Evolutionary conservation across 2,888 invertebrate species (phyloP).

Genomic region (Dilophus febrilis): DNA sequence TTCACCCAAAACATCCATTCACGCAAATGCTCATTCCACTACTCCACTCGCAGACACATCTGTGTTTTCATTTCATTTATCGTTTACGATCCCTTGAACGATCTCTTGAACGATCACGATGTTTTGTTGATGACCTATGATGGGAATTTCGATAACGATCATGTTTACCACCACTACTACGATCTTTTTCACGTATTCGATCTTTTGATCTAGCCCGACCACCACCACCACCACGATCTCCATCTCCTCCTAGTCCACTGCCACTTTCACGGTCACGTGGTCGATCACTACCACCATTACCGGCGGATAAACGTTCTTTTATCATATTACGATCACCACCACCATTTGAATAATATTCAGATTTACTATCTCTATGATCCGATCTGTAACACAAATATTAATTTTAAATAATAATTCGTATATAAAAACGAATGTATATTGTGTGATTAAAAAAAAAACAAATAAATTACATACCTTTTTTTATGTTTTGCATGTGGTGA

Average conservation of each 20-base stretch:
- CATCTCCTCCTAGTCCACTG: conserved; percentile 10
- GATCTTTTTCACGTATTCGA: conserved; percentile 8
- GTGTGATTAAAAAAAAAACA: neutral
- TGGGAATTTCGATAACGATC: conserved; percentile 21
- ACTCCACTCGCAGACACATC: no score
- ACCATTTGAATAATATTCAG: conserved; percentile 18
- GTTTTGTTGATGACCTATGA: conserved; percentile 18
- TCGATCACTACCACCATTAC: neutral
- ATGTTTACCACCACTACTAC: conserved; percentile 18
- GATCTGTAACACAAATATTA: no score
- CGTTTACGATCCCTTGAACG: conserved; percentile 26
- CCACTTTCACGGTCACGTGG: neutral
- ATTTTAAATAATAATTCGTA: neutral
- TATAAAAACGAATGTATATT: neutral
- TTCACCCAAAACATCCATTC: no score
- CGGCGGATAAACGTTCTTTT: conserved; percentile 2
- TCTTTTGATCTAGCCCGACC: neutral
- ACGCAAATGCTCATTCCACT: no score
- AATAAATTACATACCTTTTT: conserved; percentile 18
- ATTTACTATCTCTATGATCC: conserved; percentile 3
- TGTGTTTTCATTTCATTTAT: no score
- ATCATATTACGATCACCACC: conserved; percentile 14
- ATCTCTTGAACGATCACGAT: conserved; percentile 24
- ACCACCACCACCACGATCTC: conserved; percentile 12
- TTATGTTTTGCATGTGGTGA: conserved; percentile 25